Evolutionary conservation across 2,888 invertebrate genomes (phyloP).

Genomic region (Malthinus seriepunctatus): DNA sequence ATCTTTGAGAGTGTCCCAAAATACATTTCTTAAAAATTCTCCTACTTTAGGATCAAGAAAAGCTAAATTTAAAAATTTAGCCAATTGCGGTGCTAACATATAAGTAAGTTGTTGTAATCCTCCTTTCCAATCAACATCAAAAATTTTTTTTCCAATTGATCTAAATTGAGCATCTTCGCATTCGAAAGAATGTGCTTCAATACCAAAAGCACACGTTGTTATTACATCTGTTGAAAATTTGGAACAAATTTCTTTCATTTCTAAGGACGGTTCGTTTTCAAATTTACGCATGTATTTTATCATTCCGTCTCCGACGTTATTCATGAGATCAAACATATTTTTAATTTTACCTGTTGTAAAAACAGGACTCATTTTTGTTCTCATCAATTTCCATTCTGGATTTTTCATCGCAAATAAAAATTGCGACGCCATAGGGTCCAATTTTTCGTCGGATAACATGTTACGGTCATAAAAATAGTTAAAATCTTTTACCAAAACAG

Average conservation of each 20-base stretch:
- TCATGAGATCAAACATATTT: slow-evolving; percentile 54
- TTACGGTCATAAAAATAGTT: slow-evolving; percentile 54
- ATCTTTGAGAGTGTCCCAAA: slow-evolving; percentile 41
- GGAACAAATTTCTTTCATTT: slow-evolving; percentile 48
- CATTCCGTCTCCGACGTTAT: slow-evolving; percentile 47
- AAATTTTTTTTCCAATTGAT: slow-evolving; percentile 44
- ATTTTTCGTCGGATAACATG: slow-evolving; percentile 50
- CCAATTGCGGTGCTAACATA: slow-evolving; percentile 40
- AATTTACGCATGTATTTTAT: slow-evolving; percentile 46
- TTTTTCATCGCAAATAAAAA: slow-evolving; percentile 53
- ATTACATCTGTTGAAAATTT: slow-evolving; percentile 56
- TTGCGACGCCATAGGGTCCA: slow-evolving; percentile 51
- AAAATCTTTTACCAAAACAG: slow-evolving; percentile 54
- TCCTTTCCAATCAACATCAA: slow-evolving; percentile 41
- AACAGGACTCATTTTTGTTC: slow-evolving; percentile 57
- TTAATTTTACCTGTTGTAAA: slow-evolving; percentile 59
- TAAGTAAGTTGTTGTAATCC: slow-evolving; percentile 38
- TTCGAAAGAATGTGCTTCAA: slow-evolving; percentile 50
- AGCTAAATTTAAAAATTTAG: slow-evolving; percentile 36
- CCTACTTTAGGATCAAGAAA: slow-evolving; percentile 38
- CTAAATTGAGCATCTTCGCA: slow-evolving; percentile 50
- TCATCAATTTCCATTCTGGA: slow-evolving; percentile 57
- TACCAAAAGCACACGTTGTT: slow-evolving; percentile 54
- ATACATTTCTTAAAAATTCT: slow-evolving; percentile 41
- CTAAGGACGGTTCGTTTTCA: slow-evolving; percentile 37